A percentile compares a stretch with the other conserved stretches of the same genome.
phyloP scores from a whole-genome alignment of 2,113 vertebrate species.

The Xiphophorus maculatus region DNA sequence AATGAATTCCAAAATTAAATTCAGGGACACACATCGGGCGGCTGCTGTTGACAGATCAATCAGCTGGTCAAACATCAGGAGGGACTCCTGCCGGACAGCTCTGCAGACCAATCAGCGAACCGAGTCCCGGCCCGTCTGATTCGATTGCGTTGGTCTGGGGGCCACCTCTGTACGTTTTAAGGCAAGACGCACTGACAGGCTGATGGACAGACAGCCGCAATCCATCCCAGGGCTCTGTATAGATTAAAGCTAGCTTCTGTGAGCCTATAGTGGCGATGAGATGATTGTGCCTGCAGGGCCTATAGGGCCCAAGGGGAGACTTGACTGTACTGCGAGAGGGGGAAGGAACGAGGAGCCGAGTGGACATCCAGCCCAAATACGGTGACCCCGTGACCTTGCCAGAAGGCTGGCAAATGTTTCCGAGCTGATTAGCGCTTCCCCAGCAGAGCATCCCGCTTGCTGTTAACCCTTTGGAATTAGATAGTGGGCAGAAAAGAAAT shows the following conservation, averaged over 20 bases:
- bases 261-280: conserved; percentile 55
- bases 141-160: conserved; percentile 58
- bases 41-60: conserved; percentile 77
- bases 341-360: conserved; percentile 62
- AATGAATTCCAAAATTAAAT: conserved; percentile 81
- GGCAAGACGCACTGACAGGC: conserved; percentile 59
- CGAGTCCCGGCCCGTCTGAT: conserved; percentile 36
- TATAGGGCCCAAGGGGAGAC: conserved; percentile 64
- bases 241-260: conserved; percentile 74
- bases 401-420: conserved; percentile 85
- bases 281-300: conserved; percentile 79
- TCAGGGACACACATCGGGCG: conserved; percentile 76
- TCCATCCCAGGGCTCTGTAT: conserved; percentile 67
- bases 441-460: conserved; percentile 50
- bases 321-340: conserved; percentile 51
- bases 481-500: conserved; percentile 27
- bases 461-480: conserved; percentile 66
- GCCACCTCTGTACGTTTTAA: conserved; percentile 61
- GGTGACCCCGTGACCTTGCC: conserved; percentile 83
- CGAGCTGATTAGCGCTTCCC: conserved; percentile 81
- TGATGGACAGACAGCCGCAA: conserved; percentile 69
- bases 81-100: conserved; percentile 40
- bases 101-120: conserved; percentile 63
- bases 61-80: conserved; percentile 76
- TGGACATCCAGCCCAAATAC: conserved; percentile 80